These are phyloP conservation scores for Tenebrosternarchus preto DNA, from an alignment of 2,113 vertebrate genomes.

Conservation along the genomic window DNA sequence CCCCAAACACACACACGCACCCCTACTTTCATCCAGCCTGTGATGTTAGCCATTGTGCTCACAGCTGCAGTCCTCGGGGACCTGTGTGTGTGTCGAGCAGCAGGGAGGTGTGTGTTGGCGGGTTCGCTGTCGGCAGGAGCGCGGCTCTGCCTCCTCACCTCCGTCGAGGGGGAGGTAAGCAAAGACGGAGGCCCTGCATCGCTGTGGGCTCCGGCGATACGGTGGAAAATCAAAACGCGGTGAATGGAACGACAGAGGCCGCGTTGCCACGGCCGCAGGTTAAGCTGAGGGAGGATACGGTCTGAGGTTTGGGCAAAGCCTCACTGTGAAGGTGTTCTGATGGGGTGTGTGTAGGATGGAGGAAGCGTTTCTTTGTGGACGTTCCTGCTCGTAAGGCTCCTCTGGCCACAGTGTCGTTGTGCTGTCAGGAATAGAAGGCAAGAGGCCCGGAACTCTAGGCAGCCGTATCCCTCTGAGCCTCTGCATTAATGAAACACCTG, in stretches of 20 bases:
- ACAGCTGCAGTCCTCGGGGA: conserved; percentile 46
- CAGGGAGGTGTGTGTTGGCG: neutral
- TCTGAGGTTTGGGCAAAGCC: too few relatives aligned
- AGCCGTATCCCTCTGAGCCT: neutral
- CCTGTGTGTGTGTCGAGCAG: conserved; percentile 39
- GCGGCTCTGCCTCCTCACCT: neutral
- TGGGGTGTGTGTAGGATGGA: too few relatives aligned
- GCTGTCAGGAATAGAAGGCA: conserved; percentile 18
- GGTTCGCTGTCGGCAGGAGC: neutral
- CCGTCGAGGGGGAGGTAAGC: neutral
- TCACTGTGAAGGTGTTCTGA: too few relatives aligned
- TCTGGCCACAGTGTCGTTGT: neutral
- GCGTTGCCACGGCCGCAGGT: too few relatives aligned
- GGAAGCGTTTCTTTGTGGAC: too few relatives aligned
- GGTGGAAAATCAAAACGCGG: too few relatives aligned
- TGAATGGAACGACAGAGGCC: too few relatives aligned
- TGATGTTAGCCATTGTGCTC: conserved; percentile 17
- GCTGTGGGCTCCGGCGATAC: too few relatives aligned
- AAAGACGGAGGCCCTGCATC: too few relatives aligned
- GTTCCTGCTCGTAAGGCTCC: neutral
- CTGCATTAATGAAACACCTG: conserved; percentile 43
- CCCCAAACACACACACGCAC: conserved; percentile 2
- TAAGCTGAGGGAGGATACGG: too few relatives aligned
- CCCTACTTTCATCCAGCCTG: neutral
- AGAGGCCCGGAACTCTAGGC: neutral